Percentiles rank a stretch among this genome's conserved stretches.
Evolutionary conservation across 2,888 invertebrate species (phyloP).

Genomic region (Hermaeophaga mercurialis): DNA sequence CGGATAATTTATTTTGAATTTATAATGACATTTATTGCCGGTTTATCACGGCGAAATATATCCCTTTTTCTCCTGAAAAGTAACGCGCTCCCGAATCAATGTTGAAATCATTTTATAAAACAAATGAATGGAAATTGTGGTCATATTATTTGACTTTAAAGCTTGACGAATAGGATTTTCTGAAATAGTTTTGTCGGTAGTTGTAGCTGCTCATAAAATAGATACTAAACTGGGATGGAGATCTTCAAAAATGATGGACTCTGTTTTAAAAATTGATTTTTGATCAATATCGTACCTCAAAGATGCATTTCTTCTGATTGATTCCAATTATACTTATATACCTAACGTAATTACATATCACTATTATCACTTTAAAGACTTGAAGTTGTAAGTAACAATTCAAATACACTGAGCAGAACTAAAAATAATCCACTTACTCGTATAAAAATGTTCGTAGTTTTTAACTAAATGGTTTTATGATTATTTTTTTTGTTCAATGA

Average conservation of each 20-base stretch:
- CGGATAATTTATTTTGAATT: constrained; percentile 30
- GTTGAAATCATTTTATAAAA: constrained; percentile 9
- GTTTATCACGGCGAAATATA: constrained; percentile 24
- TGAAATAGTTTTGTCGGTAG: constrained; percentile 11
- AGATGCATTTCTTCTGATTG: no score
- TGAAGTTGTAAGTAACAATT: no score
- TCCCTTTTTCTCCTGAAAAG: constrained; percentile 15
- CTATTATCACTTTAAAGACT: no score
- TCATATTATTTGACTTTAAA: not conserved
- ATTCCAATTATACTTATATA: no score
- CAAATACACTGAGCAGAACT: no score
- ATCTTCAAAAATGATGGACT: not conserved
- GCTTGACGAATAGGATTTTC: constrained; percentile 7
- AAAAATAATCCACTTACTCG: no score
- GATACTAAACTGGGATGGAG: constrained; percentile 3
- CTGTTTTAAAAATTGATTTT: constrained; percentile 6
- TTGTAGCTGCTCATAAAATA: constrained; percentile 12
- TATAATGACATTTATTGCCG: constrained; percentile 31
- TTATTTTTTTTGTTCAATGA: no score
- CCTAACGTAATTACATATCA: no score
- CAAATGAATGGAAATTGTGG: not conserved
- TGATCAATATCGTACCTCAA: no score
- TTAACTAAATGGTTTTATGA: no score
- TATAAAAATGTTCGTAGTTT: no score
- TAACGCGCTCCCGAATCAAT: constrained; percentile 2